Percentiles rank a stretch among this genome's conserved stretches.
phyloP scores from a whole-genome alignment of 2,888 invertebrate species.

The Blomia tropicalis region DNA sequence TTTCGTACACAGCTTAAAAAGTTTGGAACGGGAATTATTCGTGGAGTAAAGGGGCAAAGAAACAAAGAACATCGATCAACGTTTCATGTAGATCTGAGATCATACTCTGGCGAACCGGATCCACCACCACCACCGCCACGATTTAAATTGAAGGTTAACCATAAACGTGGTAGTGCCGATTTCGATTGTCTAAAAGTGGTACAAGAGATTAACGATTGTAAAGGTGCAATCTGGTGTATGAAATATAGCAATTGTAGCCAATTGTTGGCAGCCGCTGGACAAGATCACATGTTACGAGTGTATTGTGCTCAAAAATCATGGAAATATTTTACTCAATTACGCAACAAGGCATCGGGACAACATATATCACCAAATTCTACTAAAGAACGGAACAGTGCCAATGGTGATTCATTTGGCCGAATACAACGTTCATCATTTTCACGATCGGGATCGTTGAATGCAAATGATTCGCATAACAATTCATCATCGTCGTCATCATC shows the following conservation, averaged over 20 bases:
- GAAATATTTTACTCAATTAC: conserved; percentile 81
- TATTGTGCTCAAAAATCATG: conserved; percentile 86
- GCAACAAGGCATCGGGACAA: conserved; percentile 49
- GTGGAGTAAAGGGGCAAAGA: conserved; percentile 21
- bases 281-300: conserved; percentile 78
- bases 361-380: conserved; percentile 26
- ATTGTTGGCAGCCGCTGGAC: conserved; percentile 86
- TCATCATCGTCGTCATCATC: conserved; percentile 1
- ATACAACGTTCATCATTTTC: conserved; percentile 6
- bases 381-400: conserved; percentile 24
- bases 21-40: conserved; percentile 22
- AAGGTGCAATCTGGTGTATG: conserved; percentile 89
- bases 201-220: conserved; percentile 49
- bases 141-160: conserved; percentile 25
- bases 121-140: conserved; percentile 9
- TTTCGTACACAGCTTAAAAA: conserved; percentile 18
- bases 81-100: conserved; percentile 21
- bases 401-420: conserved; percentile 22
- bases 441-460: conserved; percentile 14
- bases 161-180: conserved; percentile 41
- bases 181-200: conserved; percentile 80
- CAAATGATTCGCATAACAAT: conserved; percentile 13
- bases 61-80: conserved; percentile 15
- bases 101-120: conserved; percentile 14
- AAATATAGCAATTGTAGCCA: conserved; percentile 91